Base-by-base conservation (phyloP, 1,140 invertebrate genomes). In the Metopolophium dirhodum region DNA sequence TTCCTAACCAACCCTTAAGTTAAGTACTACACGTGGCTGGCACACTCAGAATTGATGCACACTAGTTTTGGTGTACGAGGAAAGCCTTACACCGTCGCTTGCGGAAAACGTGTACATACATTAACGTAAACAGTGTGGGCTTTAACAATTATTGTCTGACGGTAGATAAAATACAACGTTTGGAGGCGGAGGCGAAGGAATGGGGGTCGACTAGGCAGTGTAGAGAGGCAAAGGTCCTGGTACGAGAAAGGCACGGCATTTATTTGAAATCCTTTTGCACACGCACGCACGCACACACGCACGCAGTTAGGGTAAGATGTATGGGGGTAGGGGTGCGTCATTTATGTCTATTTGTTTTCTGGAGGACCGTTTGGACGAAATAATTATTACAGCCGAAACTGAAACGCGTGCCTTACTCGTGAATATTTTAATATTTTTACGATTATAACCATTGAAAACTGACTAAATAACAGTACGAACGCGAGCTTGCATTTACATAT, bases 401-500 rank as follows among this genome's bases (percentile, higher is more conserved):
- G 37, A 87, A 88, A 88, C 86, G 47, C 30, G 18, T 22, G 18
- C 30, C 7, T 18, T 51, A n/a, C 47, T 49, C 1, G n/a, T 35
- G 20, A 49, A 88, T 88, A 88, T 88, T 88, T 88, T 88, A 49
- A 88, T 88, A 47, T 41, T 45, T 30, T 86, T 45, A 47, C 41
- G 85, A 88, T 88, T 88, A n/a, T 51, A 88, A 88, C 7, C 30
- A 7, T 49, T 41, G 30, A 22, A 47, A 88, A 30, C 23, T 45
- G 23, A 45, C 47, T 88, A 41, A 88, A 88, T 49, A 9, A 30
- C n/a, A 88, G 61, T n/a, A n/a, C 18, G 7, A 49, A 88, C 26
- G n/a, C 18, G 3, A 14, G 45, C 1, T 88, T 0, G 14, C 30
- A 49, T 88, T 88, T 51, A 88, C 86, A 88, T 88, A 54, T 54